Base-by-base conservation (phyloP, 2,113 vertebrate genomes). In the Sinocyclocheilus anophthalmus region DNA sequence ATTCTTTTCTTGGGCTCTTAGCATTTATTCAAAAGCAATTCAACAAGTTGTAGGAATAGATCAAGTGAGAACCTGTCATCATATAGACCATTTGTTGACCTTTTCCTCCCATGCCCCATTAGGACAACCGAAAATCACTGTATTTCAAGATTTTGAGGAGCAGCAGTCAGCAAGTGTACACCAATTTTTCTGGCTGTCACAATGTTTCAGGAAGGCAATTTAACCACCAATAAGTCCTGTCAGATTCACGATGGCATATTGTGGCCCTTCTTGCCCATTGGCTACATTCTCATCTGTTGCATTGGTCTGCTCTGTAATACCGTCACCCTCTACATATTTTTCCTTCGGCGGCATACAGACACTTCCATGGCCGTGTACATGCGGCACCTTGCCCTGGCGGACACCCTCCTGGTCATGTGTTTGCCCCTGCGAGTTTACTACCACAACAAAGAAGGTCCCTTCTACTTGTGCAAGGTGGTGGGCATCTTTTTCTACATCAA, bases 401-500 rank as follows among this genome's bases (percentile, higher is more conserved):
- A 94, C 76, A 88, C 93, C 14, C 87, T 95, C 42, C 84, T 95
- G 14, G 84, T 91, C n/a, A 83, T 94, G 26, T 93, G 92, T 85
- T 90, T 94, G 85, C 93, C 93, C 1, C 82, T 94, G 87, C 87
- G 92, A 13, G 89, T 92, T 0, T 87, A 90, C 22, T 95, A 92
- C 83, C 92, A 94, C 45, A 89, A 90, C 85, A 89, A 76, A 18
- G 30, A 65, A 0, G 89, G 92, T 0, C 90, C 91, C 3, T 80
- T 63, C 5, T 26, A 85, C 20, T 67, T 94, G 73, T 94, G 94
- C 90, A 91, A 91, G 59, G 9, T 90, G 7, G 67, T 93, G 0
- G 92, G 93, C 8, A 78, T 89, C 3, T 88, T 92, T 72, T 94
- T 95, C 88, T 95, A 94, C 88, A 65, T 94, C 57, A 94, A 93